A percentile compares a stretch with the other conserved stretches of the same genome.
These are phyloP conservation scores for Papilio polytes DNA, from an alignment of 1,140 invertebrate genomes.

Conservation along the genomic window DNA sequence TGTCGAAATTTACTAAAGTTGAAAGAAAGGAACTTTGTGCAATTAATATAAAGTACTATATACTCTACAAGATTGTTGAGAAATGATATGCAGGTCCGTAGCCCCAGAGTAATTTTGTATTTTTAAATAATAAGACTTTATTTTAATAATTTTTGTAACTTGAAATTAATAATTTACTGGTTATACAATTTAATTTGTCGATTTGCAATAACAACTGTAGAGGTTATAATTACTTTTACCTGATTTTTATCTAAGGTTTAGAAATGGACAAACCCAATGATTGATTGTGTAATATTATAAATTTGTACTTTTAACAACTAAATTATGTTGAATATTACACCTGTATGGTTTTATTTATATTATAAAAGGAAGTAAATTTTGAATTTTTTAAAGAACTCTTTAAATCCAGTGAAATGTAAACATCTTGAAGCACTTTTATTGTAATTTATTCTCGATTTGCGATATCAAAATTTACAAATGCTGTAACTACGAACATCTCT, in stretches of 20 bases:
- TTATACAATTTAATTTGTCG: not conserved
- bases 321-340: not conserved
- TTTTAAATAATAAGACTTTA: slow-evolving; percentile 45
- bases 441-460: slow-evolving; percentile 4
- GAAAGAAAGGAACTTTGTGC: slow-evolving; percentile 48
- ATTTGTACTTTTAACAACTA: not conserved
- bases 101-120: slow-evolving; percentile 63
- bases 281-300: not conserved
- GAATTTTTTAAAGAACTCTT: not conserved
- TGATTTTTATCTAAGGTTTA: not conserved
- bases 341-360: not conserved
- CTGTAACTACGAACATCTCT: slow-evolving; percentile 62
- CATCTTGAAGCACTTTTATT: not conserved
- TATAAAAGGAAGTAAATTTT: not conserved
- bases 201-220: not conserved
- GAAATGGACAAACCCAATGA: not conserved
- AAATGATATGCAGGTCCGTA: slow-evolving; percentile 69
- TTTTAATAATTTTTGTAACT: slow-evolving; percentile 10
- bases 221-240: not conserved
- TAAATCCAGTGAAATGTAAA: not conserved
- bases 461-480: slow-evolving; percentile 47
- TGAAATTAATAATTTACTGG: not conserved
- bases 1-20: slow-evolving; percentile 41
- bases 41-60: slow-evolving; percentile 47
- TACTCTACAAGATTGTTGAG: slow-evolving; percentile 41